Evolutionary conservation across 2,888 invertebrate species (phyloP).

Genomic region (Eupithecia abbreviata): DNA sequence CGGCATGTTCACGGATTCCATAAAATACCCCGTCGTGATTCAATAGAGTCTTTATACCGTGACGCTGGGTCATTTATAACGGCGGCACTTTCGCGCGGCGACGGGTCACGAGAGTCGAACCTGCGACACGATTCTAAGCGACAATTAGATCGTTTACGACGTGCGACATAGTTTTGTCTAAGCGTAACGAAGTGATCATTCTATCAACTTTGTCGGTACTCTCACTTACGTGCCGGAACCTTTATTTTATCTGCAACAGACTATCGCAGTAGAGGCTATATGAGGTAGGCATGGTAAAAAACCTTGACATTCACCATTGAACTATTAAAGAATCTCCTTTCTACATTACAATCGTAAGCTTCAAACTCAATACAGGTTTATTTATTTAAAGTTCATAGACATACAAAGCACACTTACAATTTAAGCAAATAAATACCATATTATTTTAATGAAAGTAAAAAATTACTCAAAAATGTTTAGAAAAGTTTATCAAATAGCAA

Average conservation of each 20-base stretch:
- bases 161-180: constrained; percentile 26
- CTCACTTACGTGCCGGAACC: constrained; percentile 22
- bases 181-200: constrained; percentile 15
- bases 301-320: constrained; percentile 24
- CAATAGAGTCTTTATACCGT: constrained; percentile 47
- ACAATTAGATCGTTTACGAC: constrained; percentile 49
- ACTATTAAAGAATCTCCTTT: constrained; percentile 8
- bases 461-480: too few relatives aligned
- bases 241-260: constrained; percentile 23
- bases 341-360: constrained; percentile 4
- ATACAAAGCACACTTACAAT: not conserved
- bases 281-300: constrained; percentile 11
- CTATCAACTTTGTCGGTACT: constrained; percentile 19
- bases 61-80: constrained; percentile 46
- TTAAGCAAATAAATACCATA: not conserved
- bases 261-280: constrained; percentile 15
- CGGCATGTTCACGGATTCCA: constrained; percentile 45
- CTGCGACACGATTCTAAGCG: constrained; percentile 38
- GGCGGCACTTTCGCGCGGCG: constrained; percentile 47
- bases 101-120: constrained; percentile 46
- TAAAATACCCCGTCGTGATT: constrained; percentile 46
- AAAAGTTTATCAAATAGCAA: too few relatives aligned
- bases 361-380: constrained; percentile 7
- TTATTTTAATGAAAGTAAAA: not conserved
- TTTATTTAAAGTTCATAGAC: not conserved